Conservation (phyloP, 2,797 vertebrate genomes). For the Hoplostethus mediterraneus region DNA sequence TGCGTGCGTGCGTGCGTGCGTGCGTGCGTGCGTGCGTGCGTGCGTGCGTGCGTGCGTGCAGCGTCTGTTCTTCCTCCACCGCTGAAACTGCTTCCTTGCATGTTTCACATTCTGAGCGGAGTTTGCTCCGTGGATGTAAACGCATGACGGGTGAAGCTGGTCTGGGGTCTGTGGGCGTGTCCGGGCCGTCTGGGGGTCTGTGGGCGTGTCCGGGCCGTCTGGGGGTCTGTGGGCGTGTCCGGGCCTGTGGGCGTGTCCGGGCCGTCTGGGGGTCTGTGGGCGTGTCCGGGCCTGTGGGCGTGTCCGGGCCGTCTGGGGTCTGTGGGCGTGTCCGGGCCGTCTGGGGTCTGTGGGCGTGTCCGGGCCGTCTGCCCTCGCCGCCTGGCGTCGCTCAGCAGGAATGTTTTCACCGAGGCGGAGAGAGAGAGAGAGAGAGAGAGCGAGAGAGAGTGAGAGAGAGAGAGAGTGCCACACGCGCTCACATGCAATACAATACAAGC, state of each 20-base stretch:
- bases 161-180: conserved; percentile 15
- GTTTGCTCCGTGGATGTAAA: neutral
- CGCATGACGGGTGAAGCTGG: neutral
- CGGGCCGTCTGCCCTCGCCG: neutral
- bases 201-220: too few species aligned
- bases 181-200: too few species aligned
- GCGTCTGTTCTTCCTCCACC: too few species aligned
- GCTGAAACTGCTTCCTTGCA: neutral
- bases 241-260: too few species aligned
- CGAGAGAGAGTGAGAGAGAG: too few species aligned
- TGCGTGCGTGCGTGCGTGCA: too few species aligned
- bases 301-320: too few species aligned
- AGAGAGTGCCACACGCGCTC: conserved; percentile 9
- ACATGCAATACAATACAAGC: conserved; percentile 46
- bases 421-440: too few species aligned
- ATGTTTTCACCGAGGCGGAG: conserved; percentile 30
- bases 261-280: conserved; percentile 27
- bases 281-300: too few species aligned
- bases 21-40: too few species aligned
- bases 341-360: neutral
- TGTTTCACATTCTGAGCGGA: neutral
- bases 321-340: neutral
- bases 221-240: too few species aligned
- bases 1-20: too few species aligned
- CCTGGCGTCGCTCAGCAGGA: conserved; percentile 18